A percentile compares a stretch with the other conserved stretches of the same genome.
Evolutionary conservation across 1,140 invertebrate genomes (phyloP).

Genomic region (Drosophila tropicalis): DNA sequence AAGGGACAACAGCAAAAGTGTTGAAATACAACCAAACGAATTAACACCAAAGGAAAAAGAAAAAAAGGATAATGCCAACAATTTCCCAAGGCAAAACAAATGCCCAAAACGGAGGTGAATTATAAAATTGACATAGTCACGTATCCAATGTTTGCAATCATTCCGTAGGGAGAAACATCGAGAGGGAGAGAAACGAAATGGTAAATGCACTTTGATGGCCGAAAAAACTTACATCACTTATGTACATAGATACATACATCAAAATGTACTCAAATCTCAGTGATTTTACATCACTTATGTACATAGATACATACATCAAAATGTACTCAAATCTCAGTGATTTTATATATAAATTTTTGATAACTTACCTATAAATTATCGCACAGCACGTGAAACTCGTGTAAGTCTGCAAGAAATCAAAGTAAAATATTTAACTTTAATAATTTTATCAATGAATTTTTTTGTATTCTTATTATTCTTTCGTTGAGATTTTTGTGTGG

Average conservation of each 20-base stretch:
- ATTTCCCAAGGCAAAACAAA: background rate
- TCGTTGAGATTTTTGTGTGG: background rate
- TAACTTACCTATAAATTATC: conserved; percentile 9
- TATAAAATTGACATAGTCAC: conserved; percentile 49
- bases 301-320: no score
- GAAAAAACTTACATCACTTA: no score
- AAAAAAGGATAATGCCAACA: conserved; percentile 36
- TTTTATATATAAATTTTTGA: background rate
- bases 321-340: background rate
- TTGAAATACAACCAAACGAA: conserved; percentile 34
- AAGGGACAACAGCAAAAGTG: conserved; percentile 30
- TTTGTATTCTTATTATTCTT: background rate
- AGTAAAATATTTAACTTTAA: background rate
- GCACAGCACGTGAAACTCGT: background rate
- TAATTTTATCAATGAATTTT: background rate
- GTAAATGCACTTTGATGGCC: conserved; percentile 50
- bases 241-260: no score
- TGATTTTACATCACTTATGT: background rate
- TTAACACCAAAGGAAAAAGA: conserved; percentile 10
- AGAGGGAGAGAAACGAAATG: background rate
- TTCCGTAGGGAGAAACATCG: background rate
- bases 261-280: background rate
- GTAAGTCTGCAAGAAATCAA: background rate
- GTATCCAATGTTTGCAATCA: conserved; percentile 52
- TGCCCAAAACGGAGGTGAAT: background rate